Conservation (phyloP, 2,888 invertebrate genomes). For the Uropetala carovei region DNA sequence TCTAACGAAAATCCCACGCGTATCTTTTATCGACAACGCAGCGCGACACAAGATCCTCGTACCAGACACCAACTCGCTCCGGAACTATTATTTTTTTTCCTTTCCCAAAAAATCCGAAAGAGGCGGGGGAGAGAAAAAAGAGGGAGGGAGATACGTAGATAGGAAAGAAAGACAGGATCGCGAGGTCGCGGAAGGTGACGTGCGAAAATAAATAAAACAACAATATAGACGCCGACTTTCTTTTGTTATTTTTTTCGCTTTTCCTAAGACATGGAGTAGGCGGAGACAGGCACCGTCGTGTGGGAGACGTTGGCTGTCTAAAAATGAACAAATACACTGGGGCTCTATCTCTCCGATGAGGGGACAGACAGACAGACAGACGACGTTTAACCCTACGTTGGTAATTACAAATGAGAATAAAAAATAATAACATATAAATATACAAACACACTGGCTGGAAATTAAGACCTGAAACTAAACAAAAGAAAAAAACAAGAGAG, state of each 20-base stretch:
- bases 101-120: background rate
- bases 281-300: background rate
- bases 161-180: background rate
- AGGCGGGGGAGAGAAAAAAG: background rate
- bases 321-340: background rate
- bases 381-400: too few relatives aligned
- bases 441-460: too few relatives aligned
- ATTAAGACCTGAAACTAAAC: too few relatives aligned
- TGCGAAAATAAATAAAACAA: slow-evolving; percentile 22
- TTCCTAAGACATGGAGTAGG: background rate
- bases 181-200: slow-evolving; percentile 5
- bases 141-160: background rate
- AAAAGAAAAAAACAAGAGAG: too few relatives aligned
- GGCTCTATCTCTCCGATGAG: background rate
- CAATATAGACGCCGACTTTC: background rate
- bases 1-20: background rate
- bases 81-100: background rate
- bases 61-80: background rate
- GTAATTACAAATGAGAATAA: too few relatives aligned
- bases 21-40: background rate
- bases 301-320: background rate
- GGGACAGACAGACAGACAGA: too few relatives aligned
- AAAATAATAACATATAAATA: too few relatives aligned
- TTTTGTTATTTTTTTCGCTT: background rate
- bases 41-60: background rate